phyloP scores from a whole-genome alignment of 2,797 vertebrate genomes.

The Leptatherina wallacei region DNA sequence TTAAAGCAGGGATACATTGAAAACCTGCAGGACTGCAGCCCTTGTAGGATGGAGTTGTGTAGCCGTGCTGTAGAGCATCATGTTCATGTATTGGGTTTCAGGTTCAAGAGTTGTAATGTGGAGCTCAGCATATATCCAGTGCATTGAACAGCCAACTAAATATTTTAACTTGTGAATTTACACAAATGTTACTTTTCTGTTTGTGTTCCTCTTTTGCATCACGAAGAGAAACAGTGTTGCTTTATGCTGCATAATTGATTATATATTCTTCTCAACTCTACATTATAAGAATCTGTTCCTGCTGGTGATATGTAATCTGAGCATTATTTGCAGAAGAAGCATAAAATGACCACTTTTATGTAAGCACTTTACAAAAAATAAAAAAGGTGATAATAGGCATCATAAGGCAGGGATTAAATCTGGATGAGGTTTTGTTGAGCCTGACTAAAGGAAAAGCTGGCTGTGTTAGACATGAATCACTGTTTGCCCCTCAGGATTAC shows the following conservation, averaged over 20 bases:
- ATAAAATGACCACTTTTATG: too few species aligned
- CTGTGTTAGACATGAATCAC: background rate
- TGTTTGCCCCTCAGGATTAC: background rate
- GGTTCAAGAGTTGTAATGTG: background rate
- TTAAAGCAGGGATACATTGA: background rate
- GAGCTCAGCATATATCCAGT: background rate
- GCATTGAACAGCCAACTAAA: background rate
- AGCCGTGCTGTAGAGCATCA: background rate
- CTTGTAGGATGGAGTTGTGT: too few species aligned
- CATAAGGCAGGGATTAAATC: background rate
- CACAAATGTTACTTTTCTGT: background rate
- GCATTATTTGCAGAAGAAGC: background rate
- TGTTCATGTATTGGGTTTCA: background rate
- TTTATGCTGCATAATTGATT: background rate
- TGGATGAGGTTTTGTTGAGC: background rate
- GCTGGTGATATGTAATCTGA: background rate
- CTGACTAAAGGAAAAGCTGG: background rate
- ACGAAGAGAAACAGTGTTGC: background rate
- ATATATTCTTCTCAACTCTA: background rate
- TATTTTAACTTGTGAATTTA: background rate
- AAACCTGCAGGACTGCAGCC: background rate
- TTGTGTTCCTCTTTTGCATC: background rate
- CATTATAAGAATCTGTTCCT: background rate
- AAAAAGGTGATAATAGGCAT: background rate
- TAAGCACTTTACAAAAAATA: background rate